Base-by-base conservation (phyloP, 2,113 vertebrate species). In the Protomyctophum bolini region DNA sequence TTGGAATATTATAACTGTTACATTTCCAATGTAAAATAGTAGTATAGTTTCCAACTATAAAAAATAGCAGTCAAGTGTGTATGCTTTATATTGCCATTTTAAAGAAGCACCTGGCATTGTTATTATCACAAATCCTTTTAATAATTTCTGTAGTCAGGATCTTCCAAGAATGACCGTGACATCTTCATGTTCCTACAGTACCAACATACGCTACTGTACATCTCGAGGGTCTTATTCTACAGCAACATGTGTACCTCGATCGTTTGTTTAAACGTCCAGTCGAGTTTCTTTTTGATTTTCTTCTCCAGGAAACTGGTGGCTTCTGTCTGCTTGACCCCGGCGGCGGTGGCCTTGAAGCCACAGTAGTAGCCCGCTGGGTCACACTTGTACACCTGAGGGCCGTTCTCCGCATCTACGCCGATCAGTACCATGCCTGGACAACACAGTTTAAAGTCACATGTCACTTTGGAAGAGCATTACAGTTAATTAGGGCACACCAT, bases 231-330 rank as follows among this genome's bases (percentile, higher is more conserved):
- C 21, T 21, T 21, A 21, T 21, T 21, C 57, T 58, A 29, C n/a
- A 3, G 8, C 1, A 10, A 6, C 9, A 14, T 6, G 56, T 81
- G 75, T 93, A 98, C 98, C 95, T 99, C 97, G 51, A 99, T 93
- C 8, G 96, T 99, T 87, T 99, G 96, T 79, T 95, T 95, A 54
- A 96, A 99, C 4, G 95, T 97, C 98, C 97, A 99, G 64, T 99
- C 98, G 85, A 96, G 93, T 92, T 99, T 99, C 95, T 99, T 99
- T 94, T 99, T 99, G 75, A 99, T 95, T 93, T 99, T 99, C 92
- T 99, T 99, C 92, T 99, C 98, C 86, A 99, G 94, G 90, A 99
- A 99, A 90, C 98, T 99, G 88, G 96, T 99, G 66, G 98, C 97
- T 85, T 99, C 98, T 6, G 98, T 99, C 82, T 99, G 97, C 90